Evolutionary conservation across 1,140 invertebrate genomes (phyloP), one percentile per base, ranked within the genome.

Genomic region (Drosophila bipectinata): DNA sequence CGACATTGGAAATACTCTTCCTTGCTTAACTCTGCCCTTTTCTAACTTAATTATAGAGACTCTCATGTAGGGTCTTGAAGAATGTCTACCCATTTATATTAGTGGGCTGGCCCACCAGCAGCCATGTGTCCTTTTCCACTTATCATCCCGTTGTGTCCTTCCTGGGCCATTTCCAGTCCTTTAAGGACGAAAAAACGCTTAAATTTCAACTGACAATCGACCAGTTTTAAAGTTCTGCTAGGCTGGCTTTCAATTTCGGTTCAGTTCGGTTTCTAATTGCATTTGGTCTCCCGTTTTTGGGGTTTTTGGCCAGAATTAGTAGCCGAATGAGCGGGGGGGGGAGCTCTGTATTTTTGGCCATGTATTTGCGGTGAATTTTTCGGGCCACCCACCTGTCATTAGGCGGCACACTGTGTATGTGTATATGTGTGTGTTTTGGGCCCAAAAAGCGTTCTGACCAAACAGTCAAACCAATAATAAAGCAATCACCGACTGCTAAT

Each of bases 391-490:
- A 79, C 80, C 78, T 82, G 82, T 87, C 82, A 85, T 87, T 85
- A 82, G 74, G 52, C 44, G 64, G 39, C 15, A 48, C 51, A 68
- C 41, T 8, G 12, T 37, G 12, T 37, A 10, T 37, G 34, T 12
- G 12, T 37, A 5, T 37, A 8, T 0, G 2, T 37, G 34, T n/a
- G 34, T 12, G 9, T 18, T 21, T 7, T 48, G 75, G 30, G 45
- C 34, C 47, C 49, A 60, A 73, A 73, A 79, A 76, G 57, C 63
- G 28, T 71, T 57, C 60, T 63, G 67, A 44, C 64, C 68, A 77
- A 84, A 84, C 73, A 85, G 74, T 68, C 74, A 82, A 88, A 85
- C 83, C 82, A 82, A 85, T 85, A 85, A 85, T 85, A 85, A 82
- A 66, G 78, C 78, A 82, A 85, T 85, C 83, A 88, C 66, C 73